Percentiles rank a stretch among this genome's conserved stretches.
phyloP scores from a whole-genome alignment of 2,888 invertebrate species.

The Caenorhabditis macrosperma region DNA sequence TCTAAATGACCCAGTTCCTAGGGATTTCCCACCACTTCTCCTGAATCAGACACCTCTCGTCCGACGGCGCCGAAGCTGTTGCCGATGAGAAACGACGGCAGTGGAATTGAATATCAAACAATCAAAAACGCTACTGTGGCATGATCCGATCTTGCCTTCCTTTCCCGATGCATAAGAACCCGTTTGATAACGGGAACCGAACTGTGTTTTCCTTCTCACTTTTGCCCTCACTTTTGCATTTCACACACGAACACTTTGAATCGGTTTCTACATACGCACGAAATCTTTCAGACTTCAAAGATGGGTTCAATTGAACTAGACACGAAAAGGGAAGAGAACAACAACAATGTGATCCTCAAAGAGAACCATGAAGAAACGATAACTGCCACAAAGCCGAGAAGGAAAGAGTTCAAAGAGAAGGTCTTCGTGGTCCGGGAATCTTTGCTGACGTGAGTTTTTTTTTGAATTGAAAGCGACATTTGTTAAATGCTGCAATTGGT shows the following conservation, averaged over 20 bases:
- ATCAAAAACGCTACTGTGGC: conserved; percentile 22
- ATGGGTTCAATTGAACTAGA: conserved; percentile 55
- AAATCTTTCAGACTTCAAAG: conserved; percentile 34
- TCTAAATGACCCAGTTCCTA: conserved; percentile 36
- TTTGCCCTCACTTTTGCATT: neutral
- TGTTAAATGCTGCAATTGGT: no score
- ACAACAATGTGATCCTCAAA: conserved; percentile 46
- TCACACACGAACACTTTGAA: neutral
- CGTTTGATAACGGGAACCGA: conserved; percentile 51
- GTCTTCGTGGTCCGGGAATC: conserved; percentile 70
- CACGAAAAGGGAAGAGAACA: conserved; percentile 46
- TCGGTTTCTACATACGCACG: no score
- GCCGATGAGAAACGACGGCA: no score
- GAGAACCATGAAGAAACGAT: conserved; percentile 19
- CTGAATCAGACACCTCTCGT: no score
- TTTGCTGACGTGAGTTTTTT: conserved; percentile 69
- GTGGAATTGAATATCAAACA: conserved; percentile 19
- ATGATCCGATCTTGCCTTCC: conserved; percentile 23
- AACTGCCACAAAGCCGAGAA: conserved; percentile 1
- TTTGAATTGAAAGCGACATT: no score
- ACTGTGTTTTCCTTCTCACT: neutral
- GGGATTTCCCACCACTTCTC: conserved; percentile 12
- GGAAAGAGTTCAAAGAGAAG: conserved; percentile 69
- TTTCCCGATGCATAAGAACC: conserved; percentile 23
- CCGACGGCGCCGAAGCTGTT: no score